Evolutionary conservation across 2,113 vertebrate species (phyloP).

Genomic region (Rhadina sibilatrix): DNA sequence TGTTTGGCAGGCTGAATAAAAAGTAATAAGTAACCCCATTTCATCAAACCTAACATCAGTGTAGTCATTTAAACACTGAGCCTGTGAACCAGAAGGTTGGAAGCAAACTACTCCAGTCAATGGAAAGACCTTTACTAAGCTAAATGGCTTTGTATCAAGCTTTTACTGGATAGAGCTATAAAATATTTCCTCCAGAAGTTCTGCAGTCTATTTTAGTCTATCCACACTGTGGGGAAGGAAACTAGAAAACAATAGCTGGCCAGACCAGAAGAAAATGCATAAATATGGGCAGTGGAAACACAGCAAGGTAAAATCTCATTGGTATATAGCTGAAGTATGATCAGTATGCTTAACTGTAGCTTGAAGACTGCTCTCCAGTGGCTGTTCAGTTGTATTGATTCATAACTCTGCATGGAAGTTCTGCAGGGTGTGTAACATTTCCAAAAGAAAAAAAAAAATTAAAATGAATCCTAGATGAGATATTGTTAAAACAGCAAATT

Average conservation of each 20-base stretch:
- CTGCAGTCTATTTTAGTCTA: slow-evolving; percentile 20
- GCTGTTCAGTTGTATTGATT: not conserved
- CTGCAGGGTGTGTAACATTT: rapidly evolving
- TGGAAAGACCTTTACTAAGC: slow-evolving; percentile 24
- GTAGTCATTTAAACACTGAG: not conserved
- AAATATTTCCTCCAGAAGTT: slow-evolving; percentile 34
- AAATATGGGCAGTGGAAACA: not conserved
- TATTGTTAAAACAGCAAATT: not conserved
- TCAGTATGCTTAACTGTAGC: not conserved
- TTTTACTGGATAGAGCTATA: slow-evolving; percentile 20
- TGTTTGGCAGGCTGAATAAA: not conserved
- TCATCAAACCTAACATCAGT: not conserved
- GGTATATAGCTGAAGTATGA: not conserved
- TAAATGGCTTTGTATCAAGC: slow-evolving; percentile 23
- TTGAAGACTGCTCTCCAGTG: slow-evolving; percentile 23
- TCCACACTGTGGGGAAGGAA: slow-evolving; percentile 4
- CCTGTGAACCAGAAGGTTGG: not conserved
- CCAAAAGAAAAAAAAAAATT: rapidly evolving
- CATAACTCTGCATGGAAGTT: not conserved
- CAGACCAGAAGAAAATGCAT: not conserved
- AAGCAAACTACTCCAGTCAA: not conserved
- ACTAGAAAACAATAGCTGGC: slow-evolving; percentile 21
- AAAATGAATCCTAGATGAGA: not conserved
- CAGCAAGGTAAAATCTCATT: not conserved
- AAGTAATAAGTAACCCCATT: not conserved